These are phyloP conservation scores for Gambusia yucatana DNA, from an alignment of 2,797 vertebrate species.

Conservation along the genomic window DNA sequence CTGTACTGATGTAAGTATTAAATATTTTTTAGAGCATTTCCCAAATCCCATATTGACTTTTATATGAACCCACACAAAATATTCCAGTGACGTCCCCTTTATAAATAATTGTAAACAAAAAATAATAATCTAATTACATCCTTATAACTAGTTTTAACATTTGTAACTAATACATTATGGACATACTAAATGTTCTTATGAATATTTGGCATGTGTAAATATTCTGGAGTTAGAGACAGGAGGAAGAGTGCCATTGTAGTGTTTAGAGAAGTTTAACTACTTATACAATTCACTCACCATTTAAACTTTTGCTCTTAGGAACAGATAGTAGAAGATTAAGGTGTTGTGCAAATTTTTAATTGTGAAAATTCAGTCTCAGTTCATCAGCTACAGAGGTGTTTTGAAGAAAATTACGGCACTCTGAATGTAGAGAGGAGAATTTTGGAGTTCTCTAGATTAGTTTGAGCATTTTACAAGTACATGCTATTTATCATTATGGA, in stretches of 20 bases:
- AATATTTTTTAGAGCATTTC: neutral
- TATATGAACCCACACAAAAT: neutral
- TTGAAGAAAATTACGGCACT: neutral
- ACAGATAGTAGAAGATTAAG: neutral
- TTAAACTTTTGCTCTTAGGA: neutral
- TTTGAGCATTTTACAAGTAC: neutral
- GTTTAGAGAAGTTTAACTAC: neutral
- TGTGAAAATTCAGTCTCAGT: neutral
- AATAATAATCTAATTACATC: neutral
- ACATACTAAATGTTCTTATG: neutral
- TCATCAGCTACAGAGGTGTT: neutral
- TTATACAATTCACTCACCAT: neutral
- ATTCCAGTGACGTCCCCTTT: neutral
- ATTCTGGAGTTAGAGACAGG: neutral
- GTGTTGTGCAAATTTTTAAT: neutral
- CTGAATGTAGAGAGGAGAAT: neutral
- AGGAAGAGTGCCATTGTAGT: neutral
- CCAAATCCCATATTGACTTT: neutral
- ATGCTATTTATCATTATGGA: neutral
- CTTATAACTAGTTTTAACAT: neutral
- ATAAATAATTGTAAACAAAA: neutral
- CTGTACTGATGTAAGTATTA: neutral
- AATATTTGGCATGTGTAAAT: neutral
- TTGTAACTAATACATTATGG: neutral
- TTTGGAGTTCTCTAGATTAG: neutral